Evolutionary conservation across 2,113 vertebrate species (phyloP).

Genomic region (Aix galericulata): DNA sequence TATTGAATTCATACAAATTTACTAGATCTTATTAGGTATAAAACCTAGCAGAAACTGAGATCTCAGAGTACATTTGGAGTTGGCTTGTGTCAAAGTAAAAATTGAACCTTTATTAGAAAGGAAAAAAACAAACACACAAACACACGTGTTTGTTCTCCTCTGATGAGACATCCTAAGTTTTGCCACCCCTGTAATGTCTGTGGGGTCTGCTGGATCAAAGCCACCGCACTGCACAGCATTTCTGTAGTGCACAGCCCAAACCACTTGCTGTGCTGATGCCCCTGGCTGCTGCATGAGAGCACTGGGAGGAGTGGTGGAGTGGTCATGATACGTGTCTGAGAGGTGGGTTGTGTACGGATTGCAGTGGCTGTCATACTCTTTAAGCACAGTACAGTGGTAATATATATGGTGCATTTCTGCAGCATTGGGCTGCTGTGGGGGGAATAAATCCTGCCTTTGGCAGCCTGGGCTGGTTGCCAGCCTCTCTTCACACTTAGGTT

Average conservation of each 20-base stretch:
- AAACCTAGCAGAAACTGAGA: background rate
- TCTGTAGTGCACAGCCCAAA: background rate
- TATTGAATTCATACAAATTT: background rate
- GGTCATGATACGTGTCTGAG: rapidly evolving
- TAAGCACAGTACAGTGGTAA: rapidly evolving
- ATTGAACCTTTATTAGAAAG: background rate
- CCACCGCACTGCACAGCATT: background rate
- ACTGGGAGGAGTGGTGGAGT: background rate
- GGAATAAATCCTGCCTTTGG: background rate
- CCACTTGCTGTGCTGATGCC: background rate
- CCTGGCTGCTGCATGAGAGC: background rate
- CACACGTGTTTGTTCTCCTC: background rate
- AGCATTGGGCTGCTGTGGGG: rapidly evolving
- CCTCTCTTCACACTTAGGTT: rapidly evolving
- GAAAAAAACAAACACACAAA: background rate
- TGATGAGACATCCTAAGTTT: background rate
- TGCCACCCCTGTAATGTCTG: background rate
- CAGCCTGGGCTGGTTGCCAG: background rate
- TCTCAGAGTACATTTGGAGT: background rate
- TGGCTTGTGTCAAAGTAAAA: background rate
- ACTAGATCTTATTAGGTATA: background rate
- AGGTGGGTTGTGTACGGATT: rapidly evolving
- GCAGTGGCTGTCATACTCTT: background rate
- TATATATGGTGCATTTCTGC: background rate
- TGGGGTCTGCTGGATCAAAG: background rate